Base-by-base conservation (phyloP, 2,113 vertebrate species). In the Phyllostomus hastatus region DNA sequence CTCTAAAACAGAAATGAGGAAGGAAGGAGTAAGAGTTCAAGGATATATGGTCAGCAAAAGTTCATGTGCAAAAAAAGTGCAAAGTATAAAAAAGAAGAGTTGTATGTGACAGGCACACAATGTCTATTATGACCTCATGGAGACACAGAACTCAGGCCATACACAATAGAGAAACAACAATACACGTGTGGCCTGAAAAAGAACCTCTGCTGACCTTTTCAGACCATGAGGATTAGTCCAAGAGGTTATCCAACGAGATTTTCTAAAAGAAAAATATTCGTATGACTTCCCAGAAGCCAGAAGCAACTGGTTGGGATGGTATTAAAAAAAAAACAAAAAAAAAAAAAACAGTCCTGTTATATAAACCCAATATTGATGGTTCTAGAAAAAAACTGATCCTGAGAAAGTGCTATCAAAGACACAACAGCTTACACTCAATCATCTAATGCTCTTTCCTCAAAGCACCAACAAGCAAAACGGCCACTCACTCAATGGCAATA, bases 261-360 rank as follows among this genome's bases (percentile, higher is more conserved):
- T 94, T 69, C 57, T 86, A 66, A 24, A 75, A 96, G 69, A 73
- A 96, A 95, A 91, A 78, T 17, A 69, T 48, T 19, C 31, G 5
- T 10, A 54, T 35, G 33, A 90, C 41, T 94, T 94, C 43, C 70
- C 38, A 70, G 85, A 96, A 97, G 88, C 28, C 35, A 96, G 35
- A 80, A 85, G 33, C 70, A 88, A 70, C 7, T 9, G 0, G 0
- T 17, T 35, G 35, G 38, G 52, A 87, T 67, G 1, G 17, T 46
- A 41, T 15, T 61, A 66, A 78, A n/a, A 57, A 95, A 95, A 73
- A 84, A 70, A n/a, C 50, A 95, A 94, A 73, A 84, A 70, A 66
- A 78, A n/a, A 57, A 95, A 95, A 73, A 84, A 70, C 33, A 54
- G 57, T 38, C 59, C 31, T 72, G 61, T 89, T 59, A 48, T 12